Evolutionary conservation across 2,797 vertebrate genomes (phyloP), one percentile per base, ranked within the genome.

Genomic region (Pangasius macronema): DNA sequence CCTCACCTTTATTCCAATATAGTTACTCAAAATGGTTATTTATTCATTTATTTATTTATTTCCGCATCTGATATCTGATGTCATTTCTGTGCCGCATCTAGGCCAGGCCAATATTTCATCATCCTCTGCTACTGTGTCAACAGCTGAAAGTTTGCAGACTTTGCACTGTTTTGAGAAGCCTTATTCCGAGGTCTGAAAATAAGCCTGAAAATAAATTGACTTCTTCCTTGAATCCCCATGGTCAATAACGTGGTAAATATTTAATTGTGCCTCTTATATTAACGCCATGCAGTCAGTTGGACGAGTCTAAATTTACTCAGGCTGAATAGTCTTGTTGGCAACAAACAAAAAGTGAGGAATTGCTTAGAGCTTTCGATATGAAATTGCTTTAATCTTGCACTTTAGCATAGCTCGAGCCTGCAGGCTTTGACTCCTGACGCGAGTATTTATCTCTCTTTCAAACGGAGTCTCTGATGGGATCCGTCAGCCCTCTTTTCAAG

Each of bases 381-480:
- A 51, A 83, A 83, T 59, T 49, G n/a, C 42, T 76, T 83, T 83
- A 46, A 87, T 81, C 80, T 59, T 33, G 7, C 82, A 68, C 49
- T 46, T 87, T 83, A 77, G 59, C 82, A 84, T 65, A 46, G 82
- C 49, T 65, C 42, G 72, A 49, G 13, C 80, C 61, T 84, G 72
- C 46, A 84, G 61, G 72, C 61, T 87, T 73, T 70, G 72, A 67
- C 72, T 33, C 59, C 61, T 61, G 51, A 33, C 27, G 18, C 42
- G 79, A 84, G 61, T 36, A 51, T 67, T 83, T 77, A 83, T 83
- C 70, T 83, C 81, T 70, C 30, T 20, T 81, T 87, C 49, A 63
- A 46, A 22, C 36, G 24, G 5, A 77, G 72, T 84, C 72, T 39
- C 61, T 84, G 82, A 87, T 68, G 59, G 72, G 86, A 83, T 83